Base-by-base conservation (phyloP, 2,797 vertebrate species). In the Hafferia zeledoni region DNA sequence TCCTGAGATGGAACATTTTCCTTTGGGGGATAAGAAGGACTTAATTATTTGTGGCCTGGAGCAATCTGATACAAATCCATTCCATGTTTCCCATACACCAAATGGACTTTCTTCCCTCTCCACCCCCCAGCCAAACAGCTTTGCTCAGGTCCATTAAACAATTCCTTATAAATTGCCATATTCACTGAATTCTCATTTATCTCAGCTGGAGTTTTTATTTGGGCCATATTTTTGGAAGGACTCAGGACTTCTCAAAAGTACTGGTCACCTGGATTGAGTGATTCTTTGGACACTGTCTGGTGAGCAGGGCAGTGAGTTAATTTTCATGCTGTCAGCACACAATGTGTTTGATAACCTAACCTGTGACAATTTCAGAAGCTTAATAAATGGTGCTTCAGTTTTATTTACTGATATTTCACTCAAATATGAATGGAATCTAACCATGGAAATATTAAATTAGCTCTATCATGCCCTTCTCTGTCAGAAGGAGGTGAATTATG, bases 371-470 rank as follows among this genome's bases (percentile, higher is more conserved):
- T 96, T 89, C 82, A 94, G 95, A 83, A 93, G 70, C 76, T 69
- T 97, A 97, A 96, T 96, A 97, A 97, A 97, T 97, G 84, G 70
- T 85, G 61, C 92, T 96, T 95, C 96, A 94, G 83, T 93, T 95
- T 96, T 96, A 95, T 97, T 97, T 97, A 96, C 96, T 95, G 96
- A 97, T 97, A 96, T 96, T 96, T 97, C 93, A 89, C 89, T 97
- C 95, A 91, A 94, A 93, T 94, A 94, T 96, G 95, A 93, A 96
- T 96, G 92, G 92, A 96, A 94, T 90, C 91, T 87, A 70, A 94
- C 94, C 95, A 89, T 56, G 82, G 80, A 88, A 87, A 91, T 93
- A 93, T 95, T 93, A 95, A 90, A 97, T 97, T 97, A 96, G 91
- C 87, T 97, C 94, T 94, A 90, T 96, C 89, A 47, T 96, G 97